A percentile compares a stretch with the other conserved stretches of the same genome.
phyloP scores from a whole-genome alignment of 2,797 vertebrate species.

The Hemitrygon akajei region DNA sequence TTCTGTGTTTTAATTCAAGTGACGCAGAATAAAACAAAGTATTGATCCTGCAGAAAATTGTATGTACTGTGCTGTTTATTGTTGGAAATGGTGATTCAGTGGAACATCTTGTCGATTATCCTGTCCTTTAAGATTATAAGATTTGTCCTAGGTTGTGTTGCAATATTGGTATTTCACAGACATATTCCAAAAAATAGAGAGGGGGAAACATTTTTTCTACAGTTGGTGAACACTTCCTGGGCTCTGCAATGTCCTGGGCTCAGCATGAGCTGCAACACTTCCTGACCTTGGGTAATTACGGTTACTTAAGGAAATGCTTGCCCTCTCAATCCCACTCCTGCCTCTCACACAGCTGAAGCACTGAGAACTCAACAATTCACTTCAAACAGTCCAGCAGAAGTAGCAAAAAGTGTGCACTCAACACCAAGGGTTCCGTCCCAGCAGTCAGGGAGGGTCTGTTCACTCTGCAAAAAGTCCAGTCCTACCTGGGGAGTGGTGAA shows the following conservation, averaged over 20 bases:
- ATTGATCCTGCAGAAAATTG: neutral
- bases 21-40: neutral
- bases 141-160: neutral
- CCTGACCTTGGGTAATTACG: constrained; percentile 1
- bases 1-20: neutral
- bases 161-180: neutral
- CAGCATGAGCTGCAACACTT: neutral
- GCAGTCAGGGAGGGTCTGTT: no score
- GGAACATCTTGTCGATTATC: no score
- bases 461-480: neutral
- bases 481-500: neutral
- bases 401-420: no score
- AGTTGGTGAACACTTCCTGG: constrained; percentile 18
- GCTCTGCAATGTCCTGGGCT: constrained; percentile 22
- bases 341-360: neutral
- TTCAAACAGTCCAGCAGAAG: no score
- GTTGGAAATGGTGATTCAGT: no score
- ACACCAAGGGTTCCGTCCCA: no score
- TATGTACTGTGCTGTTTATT: no score
- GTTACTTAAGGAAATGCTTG: neutral
- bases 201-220: no score
- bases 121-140: no score
- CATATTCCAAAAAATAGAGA: neutral
- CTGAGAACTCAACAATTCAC: no score
- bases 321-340: neutral